A percentile compares a stretch with the other conserved stretches of the same genome.
These are phyloP conservation scores for Montifringilla adamsi DNA, from an alignment of 2,113 vertebrate species.

Conservation along the genomic window DNA sequence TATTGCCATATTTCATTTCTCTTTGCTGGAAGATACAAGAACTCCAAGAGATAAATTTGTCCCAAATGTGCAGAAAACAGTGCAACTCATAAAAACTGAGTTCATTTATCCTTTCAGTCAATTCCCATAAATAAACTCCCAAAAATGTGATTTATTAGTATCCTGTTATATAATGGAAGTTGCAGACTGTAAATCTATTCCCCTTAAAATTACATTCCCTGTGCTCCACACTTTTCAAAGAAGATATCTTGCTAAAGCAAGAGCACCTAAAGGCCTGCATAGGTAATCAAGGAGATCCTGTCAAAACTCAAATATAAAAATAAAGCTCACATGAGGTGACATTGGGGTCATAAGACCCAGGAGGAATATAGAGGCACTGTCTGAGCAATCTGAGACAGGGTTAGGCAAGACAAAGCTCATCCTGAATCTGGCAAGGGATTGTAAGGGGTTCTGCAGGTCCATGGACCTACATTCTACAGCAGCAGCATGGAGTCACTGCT, in stretches of 20 bases:
- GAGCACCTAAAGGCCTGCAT: background rate
- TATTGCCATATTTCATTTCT: conserved; percentile 24
- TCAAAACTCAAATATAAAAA: background rate
- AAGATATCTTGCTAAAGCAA: background rate
- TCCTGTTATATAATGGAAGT: background rate
- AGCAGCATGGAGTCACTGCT: background rate
- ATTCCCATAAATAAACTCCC: background rate
- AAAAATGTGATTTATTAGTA: background rate
- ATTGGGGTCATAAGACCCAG: background rate
- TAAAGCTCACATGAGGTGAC: background rate
- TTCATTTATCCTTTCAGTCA: background rate
- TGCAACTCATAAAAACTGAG: background rate
- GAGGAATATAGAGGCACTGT: background rate
- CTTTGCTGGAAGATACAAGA: background rate
- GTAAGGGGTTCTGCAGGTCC: background rate
- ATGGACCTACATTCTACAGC: background rate
- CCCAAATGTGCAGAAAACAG: background rate
- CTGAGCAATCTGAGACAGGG: background rate
- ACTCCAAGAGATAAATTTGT: conserved; percentile 30
- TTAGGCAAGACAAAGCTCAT: background rate
- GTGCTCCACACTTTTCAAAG: background rate
- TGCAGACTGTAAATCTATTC: background rate
- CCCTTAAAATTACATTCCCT: background rate
- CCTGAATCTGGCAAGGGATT: background rate
- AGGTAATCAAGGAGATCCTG: background rate